Percentiles rank a stretch among this genome's conserved stretches.
Conservation (phyloP, 1,140 invertebrate species). For the Nasonia giraulti region DNA sequence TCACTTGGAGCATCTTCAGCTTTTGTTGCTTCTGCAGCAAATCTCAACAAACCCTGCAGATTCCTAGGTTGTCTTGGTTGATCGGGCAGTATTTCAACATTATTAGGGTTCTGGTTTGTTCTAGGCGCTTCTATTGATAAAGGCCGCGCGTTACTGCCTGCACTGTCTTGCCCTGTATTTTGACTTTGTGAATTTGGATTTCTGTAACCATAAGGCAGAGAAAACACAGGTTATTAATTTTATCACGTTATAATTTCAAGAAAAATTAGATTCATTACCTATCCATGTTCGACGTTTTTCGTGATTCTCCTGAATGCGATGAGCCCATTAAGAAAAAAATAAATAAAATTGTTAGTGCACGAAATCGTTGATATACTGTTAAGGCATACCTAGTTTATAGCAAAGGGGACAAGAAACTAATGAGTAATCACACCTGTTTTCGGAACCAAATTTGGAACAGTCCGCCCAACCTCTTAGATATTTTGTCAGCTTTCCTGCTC, state of each 20-base stretch:
- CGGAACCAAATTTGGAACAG: slow-evolving; percentile 44
- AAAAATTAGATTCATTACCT: slow-evolving; percentile 53
- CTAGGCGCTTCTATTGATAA: slow-evolving; percentile 65
- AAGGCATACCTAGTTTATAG: neutral
- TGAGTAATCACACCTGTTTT: slow-evolving; percentile 45
- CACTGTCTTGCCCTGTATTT: slow-evolving; percentile 50
- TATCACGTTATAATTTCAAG: neutral
- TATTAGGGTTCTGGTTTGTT: slow-evolving; percentile 50
- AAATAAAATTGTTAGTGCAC: slow-evolving; percentile 22
- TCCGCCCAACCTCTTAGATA: slow-evolving; percentile 8
- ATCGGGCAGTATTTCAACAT: slow-evolving; percentile 55
- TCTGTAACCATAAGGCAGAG: slow-evolving; percentile 50
- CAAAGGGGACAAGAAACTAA: neutral
- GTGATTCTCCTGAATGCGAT: slow-evolving; percentile 55
- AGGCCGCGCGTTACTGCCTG: slow-evolving; percentile 60
- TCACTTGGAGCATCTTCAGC: slow-evolving; percentile 74
- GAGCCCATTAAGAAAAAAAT: slow-evolving; percentile 61
- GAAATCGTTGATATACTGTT: neutral
- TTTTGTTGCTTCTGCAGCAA: slow-evolving; percentile 79
- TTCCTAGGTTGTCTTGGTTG: slow-evolving; percentile 71
- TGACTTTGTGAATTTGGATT: slow-evolving; percentile 54
- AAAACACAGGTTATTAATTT: neutral
- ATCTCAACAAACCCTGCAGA: slow-evolving; percentile 78
- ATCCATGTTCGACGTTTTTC: slow-evolving; percentile 58
- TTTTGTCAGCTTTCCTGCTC: slow-evolving; percentile 11